Base-by-base conservation (phyloP, 2,113 vertebrate genomes). In the Gasterosteus aculeatus region DNA sequence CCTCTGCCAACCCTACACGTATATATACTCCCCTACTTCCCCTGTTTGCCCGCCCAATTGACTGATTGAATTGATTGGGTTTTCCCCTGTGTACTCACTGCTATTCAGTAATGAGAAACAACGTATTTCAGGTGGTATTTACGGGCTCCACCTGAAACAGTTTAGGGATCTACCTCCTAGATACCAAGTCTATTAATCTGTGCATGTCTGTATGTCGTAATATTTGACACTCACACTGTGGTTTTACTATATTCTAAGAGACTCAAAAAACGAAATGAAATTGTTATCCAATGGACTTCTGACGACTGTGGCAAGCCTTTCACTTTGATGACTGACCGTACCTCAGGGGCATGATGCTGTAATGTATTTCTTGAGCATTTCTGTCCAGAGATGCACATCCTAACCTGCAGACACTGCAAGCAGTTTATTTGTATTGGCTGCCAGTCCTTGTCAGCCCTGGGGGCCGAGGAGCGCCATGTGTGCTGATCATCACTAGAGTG, bases 371-470 rank as follows among this genome's bases (percentile, higher is more conserved):
- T 62, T 4, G 18, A 41, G 29, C 49, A 59, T 10, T 19, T 44
- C 16, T 72, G 72, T 60, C 4, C 47, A 61, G 5, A 19, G 18
- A 33, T 47, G 14, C 42, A 47, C 15, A 4, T 16, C 10, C 61
- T 69, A 59, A 80, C 49, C 49, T 31, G 57, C 4, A 3, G 15
- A 26, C 33, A 39, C 64, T 63, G 62, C 22, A 15, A 26, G 39
- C 60, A 10, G n/a, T 63, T 42, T 49, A 33, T 65, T n/a, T 66
- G 42, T 7, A 79, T 72, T 29, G 18, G 39, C 51, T 54, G 71
- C 6, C 53, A 56, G 46, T 75, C 41, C 60, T 46, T 6, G 26
- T 39, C 69, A 77, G 58, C 39, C 68, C 35, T 5, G 1, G 58
- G 56, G 12, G 31, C 42, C 56, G 39, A 61, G 47, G 9, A 64